Evolutionary conservation across 92 coral and sea anemone species (phyloP).

Genomic region (Palythoa grandis): DNA sequence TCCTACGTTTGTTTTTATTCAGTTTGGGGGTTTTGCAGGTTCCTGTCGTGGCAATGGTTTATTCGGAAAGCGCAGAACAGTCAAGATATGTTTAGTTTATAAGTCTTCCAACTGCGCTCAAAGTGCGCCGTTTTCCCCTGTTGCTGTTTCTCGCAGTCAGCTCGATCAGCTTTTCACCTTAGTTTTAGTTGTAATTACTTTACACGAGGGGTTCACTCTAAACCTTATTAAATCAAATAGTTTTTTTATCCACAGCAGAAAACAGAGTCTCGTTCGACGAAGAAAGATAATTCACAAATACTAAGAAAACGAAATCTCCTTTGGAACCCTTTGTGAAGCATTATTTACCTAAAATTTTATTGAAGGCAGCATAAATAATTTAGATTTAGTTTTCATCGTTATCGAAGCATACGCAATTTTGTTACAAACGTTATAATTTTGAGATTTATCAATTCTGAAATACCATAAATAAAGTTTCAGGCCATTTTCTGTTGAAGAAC

Average conservation of each 20-base stretch:
- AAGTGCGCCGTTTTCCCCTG: conserved; percentile 23
- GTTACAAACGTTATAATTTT: conserved; percentile 27
- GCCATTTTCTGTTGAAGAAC: conserved; percentile 12
- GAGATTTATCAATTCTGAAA: conserved; percentile 4
- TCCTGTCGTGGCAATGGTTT: background rate
- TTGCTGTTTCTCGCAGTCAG: conserved; percentile 19
- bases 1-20: background rate
- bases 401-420: conserved; percentile 35
- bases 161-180: background rate
- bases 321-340: background rate
- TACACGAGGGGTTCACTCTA: background rate
- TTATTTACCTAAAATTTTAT: conserved; percentile 31
- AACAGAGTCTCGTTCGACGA: conserved; percentile 1
- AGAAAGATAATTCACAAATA: conserved; percentile 2
- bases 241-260: conserved; percentile 9
- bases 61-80: background rate
- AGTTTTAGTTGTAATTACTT: conserved; percentile 15
- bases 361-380: conserved; percentile 33
- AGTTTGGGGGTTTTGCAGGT: background rate
- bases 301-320: conserved; percentile 35
- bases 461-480: background rate
- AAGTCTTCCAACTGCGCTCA: conserved; percentile 28
- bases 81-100: conserved; percentile 16
- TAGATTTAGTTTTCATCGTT: background rate
- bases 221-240: background rate